These are phyloP conservation scores for Leucophenga varia DNA, from an alignment of 1,140 invertebrate species.

Conservation along the genomic window DNA sequence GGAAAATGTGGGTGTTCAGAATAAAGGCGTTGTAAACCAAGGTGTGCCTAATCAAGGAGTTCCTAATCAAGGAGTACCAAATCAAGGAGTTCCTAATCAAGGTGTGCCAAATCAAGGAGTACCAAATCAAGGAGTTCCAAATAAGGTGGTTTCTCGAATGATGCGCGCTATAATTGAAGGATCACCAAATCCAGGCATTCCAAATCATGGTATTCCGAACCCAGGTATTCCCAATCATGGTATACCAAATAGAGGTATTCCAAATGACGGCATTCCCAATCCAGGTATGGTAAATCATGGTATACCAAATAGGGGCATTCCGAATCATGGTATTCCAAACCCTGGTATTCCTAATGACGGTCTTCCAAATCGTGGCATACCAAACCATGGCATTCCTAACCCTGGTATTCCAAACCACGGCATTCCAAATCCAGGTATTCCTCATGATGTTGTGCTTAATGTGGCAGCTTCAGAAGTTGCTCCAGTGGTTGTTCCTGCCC, in stretches of 20 bases:
- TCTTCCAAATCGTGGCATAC: conserved; percentile 7
- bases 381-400: conserved; percentile 14
- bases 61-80: conserved; percentile 8
- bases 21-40: conserved; percentile 12
- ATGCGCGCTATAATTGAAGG: too few species aligned
- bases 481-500: conserved; percentile 23
- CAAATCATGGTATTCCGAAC: neutral
- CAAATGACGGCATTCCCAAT: too few species aligned
- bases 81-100: conserved; percentile 2
- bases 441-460: too few species aligned
- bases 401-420: conserved; percentile 16
- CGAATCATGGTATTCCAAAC: conserved; percentile 9
- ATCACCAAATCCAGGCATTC: conserved; percentile 3
- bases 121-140: conserved; percentile 22
- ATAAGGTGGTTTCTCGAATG: too few species aligned
- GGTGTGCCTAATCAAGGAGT: neutral
- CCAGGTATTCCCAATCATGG: too few species aligned
- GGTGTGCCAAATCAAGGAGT: conserved; percentile 14
- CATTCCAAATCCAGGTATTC: conserved; percentile 17
- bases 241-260: too few species aligned
- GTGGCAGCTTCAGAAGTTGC: conserved; percentile 24
- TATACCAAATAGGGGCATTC: neutral
- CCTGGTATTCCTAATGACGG: conserved; percentile 11
- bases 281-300: too few species aligned
- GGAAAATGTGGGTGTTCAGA: conserved; percentile 13